These are phyloP conservation scores for Ceratoteleas bidentatus DNA, from an alignment of 1,140 invertebrate species.

Conservation along the genomic window DNA sequence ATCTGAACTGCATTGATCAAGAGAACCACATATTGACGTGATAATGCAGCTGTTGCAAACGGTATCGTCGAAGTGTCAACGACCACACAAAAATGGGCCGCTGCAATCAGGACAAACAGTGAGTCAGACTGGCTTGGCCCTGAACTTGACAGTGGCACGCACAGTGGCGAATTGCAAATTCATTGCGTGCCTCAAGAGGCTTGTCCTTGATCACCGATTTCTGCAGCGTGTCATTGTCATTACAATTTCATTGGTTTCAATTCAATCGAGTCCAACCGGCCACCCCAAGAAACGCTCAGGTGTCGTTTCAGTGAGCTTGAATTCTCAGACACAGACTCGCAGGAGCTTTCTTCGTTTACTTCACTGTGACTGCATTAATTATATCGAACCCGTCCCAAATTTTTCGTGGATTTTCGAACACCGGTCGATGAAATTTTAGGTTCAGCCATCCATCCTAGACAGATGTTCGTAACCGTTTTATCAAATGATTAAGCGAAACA, in stretches of 20 bases:
- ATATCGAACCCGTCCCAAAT: too few species aligned
- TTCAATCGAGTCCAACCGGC: neutral
- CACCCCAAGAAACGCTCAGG: neutral
- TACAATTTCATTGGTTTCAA: conserved; percentile 24
- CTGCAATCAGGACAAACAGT: conserved; percentile 48
- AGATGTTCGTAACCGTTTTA: too few species aligned
- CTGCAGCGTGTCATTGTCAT: conserved; percentile 48
- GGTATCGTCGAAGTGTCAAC: conserved; percentile 26
- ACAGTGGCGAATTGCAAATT: conserved; percentile 62
- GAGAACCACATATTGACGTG: conserved; percentile 1
- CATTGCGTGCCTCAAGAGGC: conserved; percentile 57
- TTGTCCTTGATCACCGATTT: conserved; percentile 54
- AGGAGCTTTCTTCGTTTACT: too few species aligned
- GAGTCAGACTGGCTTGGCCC: conserved; percentile 41
- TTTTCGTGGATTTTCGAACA: too few species aligned
- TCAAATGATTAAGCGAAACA: too few species aligned
- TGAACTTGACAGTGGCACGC: conserved; percentile 61
- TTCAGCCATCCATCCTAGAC: too few species aligned
- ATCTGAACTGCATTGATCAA: neutral
- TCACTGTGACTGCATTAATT: too few species aligned
- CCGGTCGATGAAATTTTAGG: too few species aligned
- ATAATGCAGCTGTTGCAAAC: conserved; percentile 20
- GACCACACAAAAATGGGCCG: conserved; percentile 51
- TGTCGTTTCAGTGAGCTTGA: neutral
- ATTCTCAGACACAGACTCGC: too few species aligned